Conservation (phyloP, 2,888 invertebrate species). For the Eupithecia insigniata region DNA sequence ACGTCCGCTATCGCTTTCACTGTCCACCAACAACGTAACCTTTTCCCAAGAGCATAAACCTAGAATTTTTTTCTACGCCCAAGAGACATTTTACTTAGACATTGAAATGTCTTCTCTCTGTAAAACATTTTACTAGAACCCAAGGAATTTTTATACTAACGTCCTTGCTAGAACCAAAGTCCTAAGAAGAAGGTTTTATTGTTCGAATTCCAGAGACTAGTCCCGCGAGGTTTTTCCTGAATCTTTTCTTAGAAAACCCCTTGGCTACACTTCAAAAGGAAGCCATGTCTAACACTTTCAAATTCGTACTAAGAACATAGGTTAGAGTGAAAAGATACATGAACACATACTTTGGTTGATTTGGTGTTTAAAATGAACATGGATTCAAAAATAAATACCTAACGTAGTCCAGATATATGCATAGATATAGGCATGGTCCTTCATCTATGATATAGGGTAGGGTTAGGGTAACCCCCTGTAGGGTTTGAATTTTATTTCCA, state of each 20-base stretch:
- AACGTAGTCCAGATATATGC: too few relatives aligned
- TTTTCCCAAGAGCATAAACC: too few relatives aligned
- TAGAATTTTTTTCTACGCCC: too few relatives aligned
- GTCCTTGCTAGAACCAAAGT: neutral
- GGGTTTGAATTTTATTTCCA: too few relatives aligned
- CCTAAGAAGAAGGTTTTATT: constrained; percentile 12
- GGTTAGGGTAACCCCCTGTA: too few relatives aligned
- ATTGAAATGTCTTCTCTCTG: neutral
- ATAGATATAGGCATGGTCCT: too few relatives aligned
- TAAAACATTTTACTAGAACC: neutral
- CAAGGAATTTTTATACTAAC: too few relatives aligned
- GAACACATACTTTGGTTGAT: neutral
- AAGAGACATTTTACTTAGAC: neutral
- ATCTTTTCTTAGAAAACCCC: neutral
- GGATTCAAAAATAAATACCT: neutral
- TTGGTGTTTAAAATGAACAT: neutral
- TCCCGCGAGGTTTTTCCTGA: constrained; percentile 9
- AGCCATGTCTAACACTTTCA: neutral
- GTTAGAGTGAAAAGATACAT: neutral
- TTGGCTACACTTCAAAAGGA: neutral
- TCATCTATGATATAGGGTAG: too few relatives aligned
- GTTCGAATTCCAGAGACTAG: constrained; percentile 7
- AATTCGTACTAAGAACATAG: neutral
- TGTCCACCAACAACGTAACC: neutral
- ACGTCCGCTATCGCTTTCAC: neutral